phyloP scores from a whole-genome alignment of 2,888 invertebrate species.

The Aspidapion aeneum region DNA sequence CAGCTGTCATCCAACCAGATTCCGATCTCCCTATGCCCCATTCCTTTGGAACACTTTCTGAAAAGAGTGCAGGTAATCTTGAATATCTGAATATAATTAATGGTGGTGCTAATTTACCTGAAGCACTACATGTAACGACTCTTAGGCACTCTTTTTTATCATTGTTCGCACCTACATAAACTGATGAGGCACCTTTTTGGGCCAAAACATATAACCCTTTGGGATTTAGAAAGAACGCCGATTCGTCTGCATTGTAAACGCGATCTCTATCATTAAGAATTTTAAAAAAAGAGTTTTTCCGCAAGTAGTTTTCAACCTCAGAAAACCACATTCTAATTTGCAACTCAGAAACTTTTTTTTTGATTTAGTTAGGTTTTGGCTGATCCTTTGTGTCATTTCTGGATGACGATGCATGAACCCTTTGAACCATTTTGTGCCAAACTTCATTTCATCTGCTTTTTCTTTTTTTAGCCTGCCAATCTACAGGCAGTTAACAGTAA shows the following conservation, averaged over 20 bases:
- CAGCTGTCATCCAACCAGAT: no score
- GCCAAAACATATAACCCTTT: slow-evolving; percentile 17
- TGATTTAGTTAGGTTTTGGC: slow-evolving; percentile 4
- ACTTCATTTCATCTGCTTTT: no score
- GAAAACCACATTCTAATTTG: slow-evolving; percentile 20
- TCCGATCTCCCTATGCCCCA: no score
- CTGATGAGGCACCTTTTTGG: slow-evolving; percentile 21
- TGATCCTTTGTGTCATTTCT: not conserved
- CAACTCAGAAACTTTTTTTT: slow-evolving; percentile 15
- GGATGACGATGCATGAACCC: slow-evolving; percentile 6
- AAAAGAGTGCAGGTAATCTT: no score
- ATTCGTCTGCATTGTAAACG: slow-evolving; percentile 22
- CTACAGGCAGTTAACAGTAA: not conserved
- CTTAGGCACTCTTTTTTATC: not conserved
- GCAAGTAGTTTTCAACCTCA: slow-evolving; percentile 20
- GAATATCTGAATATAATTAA: no score
- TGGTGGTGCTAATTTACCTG: no score
- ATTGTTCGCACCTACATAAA: slow-evolving; percentile 7
- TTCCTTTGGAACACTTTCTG: no score
- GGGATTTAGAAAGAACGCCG: slow-evolving; percentile 17
- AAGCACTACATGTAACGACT: no score
- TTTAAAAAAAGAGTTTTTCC: slow-evolving; percentile 9
- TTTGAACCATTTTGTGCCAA: slow-evolving; percentile 2
- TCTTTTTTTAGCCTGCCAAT: slow-evolving; percentile 8
- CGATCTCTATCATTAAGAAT: slow-evolving; percentile 18